phyloP scores from a whole-genome alignment of 2,113 vertebrate genomes.

The Mionectes macconnelli region DNA sequence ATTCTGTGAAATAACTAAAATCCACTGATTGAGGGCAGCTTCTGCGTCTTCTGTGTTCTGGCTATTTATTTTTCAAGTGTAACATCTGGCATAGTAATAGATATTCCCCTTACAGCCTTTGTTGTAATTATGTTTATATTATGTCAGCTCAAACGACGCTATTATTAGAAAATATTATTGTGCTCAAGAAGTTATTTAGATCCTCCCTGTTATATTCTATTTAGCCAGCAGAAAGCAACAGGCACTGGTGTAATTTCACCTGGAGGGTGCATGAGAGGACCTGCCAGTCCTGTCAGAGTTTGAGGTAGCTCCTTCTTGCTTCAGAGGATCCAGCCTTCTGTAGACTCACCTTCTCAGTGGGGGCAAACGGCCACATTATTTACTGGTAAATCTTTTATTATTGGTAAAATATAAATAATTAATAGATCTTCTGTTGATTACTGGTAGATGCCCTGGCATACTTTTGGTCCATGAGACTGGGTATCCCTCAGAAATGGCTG shows the following conservation, averaged over 20 bases:
- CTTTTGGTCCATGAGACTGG: neutral
- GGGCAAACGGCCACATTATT: neutral
- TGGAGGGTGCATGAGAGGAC: neutral
- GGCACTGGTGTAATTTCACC: neutral
- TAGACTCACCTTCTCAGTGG: neutral
- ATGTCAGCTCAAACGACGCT: neutral
- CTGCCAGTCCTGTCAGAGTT: neutral
- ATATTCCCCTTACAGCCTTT: neutral
- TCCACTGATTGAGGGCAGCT: fast-evolving
- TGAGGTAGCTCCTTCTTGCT: fast-evolving
- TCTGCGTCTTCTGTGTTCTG: neutral
- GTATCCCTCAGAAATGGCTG: neutral
- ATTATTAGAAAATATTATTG: neutral
- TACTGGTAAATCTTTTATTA: neutral
- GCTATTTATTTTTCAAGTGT: neutral
- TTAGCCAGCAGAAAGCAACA: neutral
- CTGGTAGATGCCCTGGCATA: neutral
- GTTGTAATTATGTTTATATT: neutral
- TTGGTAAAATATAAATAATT: neutral
- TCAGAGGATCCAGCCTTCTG: neutral
- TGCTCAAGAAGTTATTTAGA: neutral
- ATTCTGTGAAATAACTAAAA: neutral
- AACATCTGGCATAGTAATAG: neutral
- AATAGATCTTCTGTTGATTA: neutral
- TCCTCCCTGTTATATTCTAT: neutral